Base-by-base conservation (phyloP, 92 coral and sea anemone genomes). In the Nematostella vectensis region DNA sequence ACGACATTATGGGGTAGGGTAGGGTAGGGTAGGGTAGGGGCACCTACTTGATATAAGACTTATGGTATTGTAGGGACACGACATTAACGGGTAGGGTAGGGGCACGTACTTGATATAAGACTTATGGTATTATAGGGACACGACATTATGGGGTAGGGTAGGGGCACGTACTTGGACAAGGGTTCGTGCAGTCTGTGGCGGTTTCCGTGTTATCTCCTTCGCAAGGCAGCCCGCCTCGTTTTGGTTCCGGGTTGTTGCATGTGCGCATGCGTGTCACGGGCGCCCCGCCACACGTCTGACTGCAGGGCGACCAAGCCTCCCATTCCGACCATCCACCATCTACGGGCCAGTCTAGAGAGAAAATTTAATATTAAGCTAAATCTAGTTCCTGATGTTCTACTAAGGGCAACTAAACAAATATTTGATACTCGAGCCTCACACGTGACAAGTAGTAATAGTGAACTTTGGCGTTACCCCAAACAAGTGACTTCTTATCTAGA, bases 331-430 rank as follows among this genome's bases (percentile, higher is more conserved):
- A 76, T 47, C 57, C 61, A 27, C 82, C 82, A 16, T 76, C 57
- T 29, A 76, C 71, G 13, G 82, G 82, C 61, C 73, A 68, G 50
- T 71, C 82, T 76, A n/a, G n/a, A n/a, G n/a, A n/a, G n/a, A n/a
- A n/a, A n/a, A n/a, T n/a, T n/a, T n/a, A n/a, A n/a, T n/a, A n/a
- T n/a, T n/a, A n/a, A n/a, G n/a, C n/a, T n/a, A n/a, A 2, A 29
- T n/a, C n/a, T n/a, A n/a, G n/a, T n/a, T n/a, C n/a, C n/a, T n/a
- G n/a, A n/a, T n/a, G n/a, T n/a, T n/a, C n/a, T n/a, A n/a, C n/a
- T n/a, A n/a, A n/a, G n/a, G n/a, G n/a, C n/a, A 10, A 4, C n/a
- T 37, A 37, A 37, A 37, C 44, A 37, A n/a, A 37, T 37, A n/a
- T 37, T 10, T 37, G n/a, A 10, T 37, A n/a, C n/a, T 37, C n/a